Base-by-base conservation (phyloP, 2,113 vertebrate species). In the Abramis brama region DNA sequence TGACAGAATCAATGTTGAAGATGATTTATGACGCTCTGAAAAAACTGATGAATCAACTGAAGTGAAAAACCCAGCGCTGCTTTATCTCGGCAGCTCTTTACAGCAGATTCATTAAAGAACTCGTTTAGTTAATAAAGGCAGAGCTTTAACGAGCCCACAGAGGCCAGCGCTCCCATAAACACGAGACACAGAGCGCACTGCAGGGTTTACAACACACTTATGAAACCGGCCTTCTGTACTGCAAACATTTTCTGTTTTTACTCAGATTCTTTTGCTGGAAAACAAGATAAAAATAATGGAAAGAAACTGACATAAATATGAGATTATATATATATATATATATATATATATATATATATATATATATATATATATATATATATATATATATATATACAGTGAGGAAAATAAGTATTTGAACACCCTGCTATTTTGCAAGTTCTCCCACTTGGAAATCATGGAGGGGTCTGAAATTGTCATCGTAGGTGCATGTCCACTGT, bases 1-100 rank as follows among this genome's bases (percentile, higher is more conserved):
- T 12, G 59, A 88, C 15, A 74, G 23, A 74, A 60, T 27, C n/a
- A 36, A 36, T 68, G 78, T 50, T 86, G 50, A 93, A 91, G 86
- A 87, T 92, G 89, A 93, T 91, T 92, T 89, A 91, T 47, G 71
- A 74, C 10, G 23, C 71, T 74, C 39, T 74, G 71, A 39, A 25
- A 25, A n/a, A 74, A 39, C 36, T n/a, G 70, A 43, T 23, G 70
- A 73, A 73, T 39, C 70, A 1, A 73, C 7, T 43, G 71, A 45
- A 45, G 70, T 11, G 70, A 73, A 43, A 74, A 4, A 43, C 70
- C 10, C 19, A 23, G 30, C 3, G 33, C 33, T 73, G 71, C 21
- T 74, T 21, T 19, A 43, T 45, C 36, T 74, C 36, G 39, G 39
- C 39, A 0, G 39, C 39, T 7, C 7, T 27, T 27, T 43, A 43